phyloP scores from a whole-genome alignment of 1,140 invertebrate genomes.

The Stegodyphus dumicola region DNA sequence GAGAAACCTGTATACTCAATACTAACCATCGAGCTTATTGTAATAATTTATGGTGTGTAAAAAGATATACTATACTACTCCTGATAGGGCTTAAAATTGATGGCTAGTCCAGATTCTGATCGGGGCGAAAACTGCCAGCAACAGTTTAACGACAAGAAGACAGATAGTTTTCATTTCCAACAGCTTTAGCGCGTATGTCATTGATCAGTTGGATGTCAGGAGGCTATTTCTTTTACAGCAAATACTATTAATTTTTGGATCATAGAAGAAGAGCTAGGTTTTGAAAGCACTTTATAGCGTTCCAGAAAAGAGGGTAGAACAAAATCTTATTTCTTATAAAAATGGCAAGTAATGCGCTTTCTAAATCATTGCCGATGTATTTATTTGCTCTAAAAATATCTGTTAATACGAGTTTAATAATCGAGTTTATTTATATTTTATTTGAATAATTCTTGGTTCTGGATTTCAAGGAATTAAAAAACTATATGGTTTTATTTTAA shows the following conservation, averaged over 20 bases:
- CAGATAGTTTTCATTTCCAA: constrained; percentile 52
- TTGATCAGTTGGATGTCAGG: constrained; percentile 49
- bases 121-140: constrained; percentile 33
- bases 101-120: constrained; percentile 51
- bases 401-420: too few relatives aligned
- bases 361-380: too few relatives aligned
- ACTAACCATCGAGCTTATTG: constrained; percentile 35
- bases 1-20: constrained; percentile 28
- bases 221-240: constrained; percentile 55
- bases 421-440: too few relatives aligned
- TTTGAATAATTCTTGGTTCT: too few relatives aligned
- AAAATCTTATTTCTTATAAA: too few relatives aligned
- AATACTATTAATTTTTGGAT: constrained; percentile 55
- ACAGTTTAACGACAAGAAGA: constrained; percentile 56
- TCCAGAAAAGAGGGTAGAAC: constrained; percentile 13
- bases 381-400: too few relatives aligned
- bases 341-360: too few relatives aligned
- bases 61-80: constrained; percentile 43
- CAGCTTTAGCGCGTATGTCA: constrained; percentile 50
- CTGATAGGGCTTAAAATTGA: constrained; percentile 44
- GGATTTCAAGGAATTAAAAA: too few relatives aligned
- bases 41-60: constrained; percentile 55
- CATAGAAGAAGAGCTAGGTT: constrained; percentile 23
- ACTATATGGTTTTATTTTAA: too few relatives aligned
- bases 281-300: constrained; percentile 40